phyloP scores from a whole-genome alignment of 1,140 invertebrate species.

The Stenopsyche tienmushanensis region DNA sequence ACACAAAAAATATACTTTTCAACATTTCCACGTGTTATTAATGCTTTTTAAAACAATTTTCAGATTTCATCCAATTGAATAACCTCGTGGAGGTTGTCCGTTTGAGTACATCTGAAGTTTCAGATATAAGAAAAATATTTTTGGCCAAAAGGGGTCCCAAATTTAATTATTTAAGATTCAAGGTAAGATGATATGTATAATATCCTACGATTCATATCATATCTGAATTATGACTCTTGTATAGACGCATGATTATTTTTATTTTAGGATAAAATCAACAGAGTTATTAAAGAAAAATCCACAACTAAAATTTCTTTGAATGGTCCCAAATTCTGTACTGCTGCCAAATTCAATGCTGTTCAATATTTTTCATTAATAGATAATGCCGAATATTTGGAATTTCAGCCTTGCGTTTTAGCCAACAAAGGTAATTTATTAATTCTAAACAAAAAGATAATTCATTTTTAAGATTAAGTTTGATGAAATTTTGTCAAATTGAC shows the following conservation, averaged over 20 bases:
- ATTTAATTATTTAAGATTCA: too few species aligned
- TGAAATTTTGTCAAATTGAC: too few species aligned
- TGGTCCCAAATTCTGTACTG: background rate
- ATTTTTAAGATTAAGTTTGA: too few species aligned
- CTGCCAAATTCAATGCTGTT: background rate
- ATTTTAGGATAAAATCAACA: background rate
- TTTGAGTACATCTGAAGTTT: too few species aligned
- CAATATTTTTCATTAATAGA: background rate
- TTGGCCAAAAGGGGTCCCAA: too few species aligned
- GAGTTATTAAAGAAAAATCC: background rate
- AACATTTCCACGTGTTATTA: too few species aligned
- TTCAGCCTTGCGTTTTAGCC: background rate
- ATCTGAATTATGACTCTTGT: background rate
- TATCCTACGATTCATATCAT: background rate
- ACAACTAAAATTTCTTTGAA: background rate
- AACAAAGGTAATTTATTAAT: conserved; percentile 1
- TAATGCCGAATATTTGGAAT: background rate
- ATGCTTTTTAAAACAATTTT: too few species aligned
- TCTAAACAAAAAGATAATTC: too few species aligned
- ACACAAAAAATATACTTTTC: too few species aligned
- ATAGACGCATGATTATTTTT: background rate
- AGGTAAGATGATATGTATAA: background rate
- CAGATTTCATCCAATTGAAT: too few species aligned
- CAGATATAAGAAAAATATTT: too few species aligned
- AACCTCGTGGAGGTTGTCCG: too few species aligned